A percentile compares a stretch with the other conserved stretches of the same genome.
These are phyloP conservation scores for Drosophila subquinaria DNA, from an alignment of 2,888 invertebrate species.

Conservation along the genomic window DNA sequence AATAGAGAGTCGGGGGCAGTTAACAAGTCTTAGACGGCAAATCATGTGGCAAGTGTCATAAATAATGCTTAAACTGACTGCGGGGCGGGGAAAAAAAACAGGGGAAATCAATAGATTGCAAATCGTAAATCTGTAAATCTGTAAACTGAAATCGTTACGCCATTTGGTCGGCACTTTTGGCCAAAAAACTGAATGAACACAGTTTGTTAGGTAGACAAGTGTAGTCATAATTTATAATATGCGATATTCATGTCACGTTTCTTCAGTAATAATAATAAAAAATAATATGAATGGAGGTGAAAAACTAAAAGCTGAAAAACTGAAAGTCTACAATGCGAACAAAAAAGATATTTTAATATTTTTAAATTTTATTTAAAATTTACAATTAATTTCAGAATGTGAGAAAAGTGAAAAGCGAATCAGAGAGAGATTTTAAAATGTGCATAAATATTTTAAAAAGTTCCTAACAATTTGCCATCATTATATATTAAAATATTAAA, in stretches of 20 bases:
- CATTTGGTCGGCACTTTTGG: constrained; percentile 50
- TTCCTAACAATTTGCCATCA: not conserved
- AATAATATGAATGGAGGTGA: constrained; percentile 20
- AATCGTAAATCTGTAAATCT: constrained; percentile 47
- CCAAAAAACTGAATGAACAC: constrained; percentile 19
- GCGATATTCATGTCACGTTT: constrained; percentile 24
- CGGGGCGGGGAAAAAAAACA: constrained; percentile 11
- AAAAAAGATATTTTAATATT: not conserved
- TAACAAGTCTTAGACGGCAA: constrained; percentile 54
- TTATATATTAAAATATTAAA: not conserved
- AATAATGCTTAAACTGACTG: constrained; percentile 55
- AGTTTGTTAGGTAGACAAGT: constrained; percentile 38
- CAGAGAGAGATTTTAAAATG: not conserved
- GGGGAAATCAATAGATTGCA: constrained; percentile 25
- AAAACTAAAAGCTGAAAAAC: constrained; percentile 31
- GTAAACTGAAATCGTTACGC: constrained; percentile 39
- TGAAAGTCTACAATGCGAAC: not conserved
- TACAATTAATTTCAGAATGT: not conserved
- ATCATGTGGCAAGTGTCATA: constrained; percentile 69
- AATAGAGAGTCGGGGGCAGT: constrained; percentile 27
- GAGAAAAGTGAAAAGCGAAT: not conserved
- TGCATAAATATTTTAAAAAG: not conserved
- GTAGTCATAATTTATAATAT: constrained; percentile 59
- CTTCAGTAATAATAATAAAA: constrained; percentile 9
- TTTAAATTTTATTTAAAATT: not conserved